Base-by-base conservation (phyloP, 2,797 vertebrate genomes). In the Mallotus villosus region DNA sequence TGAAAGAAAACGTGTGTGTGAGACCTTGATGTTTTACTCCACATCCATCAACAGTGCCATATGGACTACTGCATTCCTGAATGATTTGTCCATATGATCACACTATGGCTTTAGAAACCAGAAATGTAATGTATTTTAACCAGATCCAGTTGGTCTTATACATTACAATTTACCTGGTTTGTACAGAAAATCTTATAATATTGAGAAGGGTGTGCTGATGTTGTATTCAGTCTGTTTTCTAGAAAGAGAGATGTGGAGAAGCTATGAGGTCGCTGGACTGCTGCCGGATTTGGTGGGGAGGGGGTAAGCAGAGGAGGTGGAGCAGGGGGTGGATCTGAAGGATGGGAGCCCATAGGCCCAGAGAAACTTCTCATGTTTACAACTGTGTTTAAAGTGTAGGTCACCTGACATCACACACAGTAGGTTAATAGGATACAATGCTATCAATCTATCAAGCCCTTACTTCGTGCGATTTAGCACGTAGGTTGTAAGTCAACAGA, bases 281-380 rank as follows among this genome's bases (percentile, higher is more conserved):
- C 16, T 17, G 51, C 51, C 19, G 51, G 5, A 8, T 24, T 65
- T 62, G 14, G 25, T 14, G 34, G 59, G n/a, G 27, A 51, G 46
- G n/a, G 25, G 41, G 11, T 22, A n/a, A 2, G 62, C n/a, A 2
- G 6, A 57, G 68, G 81, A 71, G 90, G 89, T 73, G 89, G 90
- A 81, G 78, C 69, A 88, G 83, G 89, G 88, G 91, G 91, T 83
- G 91, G 87, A 88, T 82, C 67, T 2, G 72, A 19, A 71, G 55
- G 67, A 68, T 71, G 72, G 78, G 41, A 81, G 80, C 83, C 88
- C 83, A 92, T 92, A 90, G 91, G 91, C 85, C 79, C 74, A 80
- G 60, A 76, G 11, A 41, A 69, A 65, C 68, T 78, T 74, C 79
- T 84, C 74, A 77, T 86, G 72, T 90, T 91, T 85, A 73, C 85